Evolutionary conservation across 2,797 vertebrate species (phyloP).

Genomic region (Parauchenoglanis ngamensis): DNA sequence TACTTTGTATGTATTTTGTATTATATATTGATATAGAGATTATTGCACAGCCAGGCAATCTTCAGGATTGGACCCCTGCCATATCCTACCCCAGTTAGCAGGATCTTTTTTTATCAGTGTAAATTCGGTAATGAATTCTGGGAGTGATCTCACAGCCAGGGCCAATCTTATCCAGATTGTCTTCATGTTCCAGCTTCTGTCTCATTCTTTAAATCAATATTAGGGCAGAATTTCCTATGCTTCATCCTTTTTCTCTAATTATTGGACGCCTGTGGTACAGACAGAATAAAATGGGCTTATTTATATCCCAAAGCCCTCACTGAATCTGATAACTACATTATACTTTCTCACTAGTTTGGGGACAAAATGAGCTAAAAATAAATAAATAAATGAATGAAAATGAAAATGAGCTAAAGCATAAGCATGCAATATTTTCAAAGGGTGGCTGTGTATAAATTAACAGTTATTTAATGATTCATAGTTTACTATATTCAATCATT

Average conservation of each 20-base stretch:
- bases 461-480: not conserved
- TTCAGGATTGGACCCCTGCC: constrained; percentile 43
- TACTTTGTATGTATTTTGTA: not conserved
- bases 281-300: constrained; percentile 43
- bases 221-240: constrained; percentile 52
- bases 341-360: not conserved
- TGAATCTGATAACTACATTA: constrained; percentile 24
- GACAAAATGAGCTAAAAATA: not conserved
- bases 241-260: constrained; percentile 51
- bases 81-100: constrained; percentile 52
- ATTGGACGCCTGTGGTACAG: constrained; percentile 45
- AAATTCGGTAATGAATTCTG: constrained; percentile 66
- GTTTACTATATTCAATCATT: not conserved
- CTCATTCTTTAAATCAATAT: constrained; percentile 62
- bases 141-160: constrained; percentile 54
- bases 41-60: constrained; percentile 26
- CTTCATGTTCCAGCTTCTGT: constrained; percentile 55
- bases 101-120: constrained; percentile 54
- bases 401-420: not conserved
- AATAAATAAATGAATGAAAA: not conserved
- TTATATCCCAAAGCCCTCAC: not conserved
- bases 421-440: constrained; percentile 1
- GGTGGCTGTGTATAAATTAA: not conserved
- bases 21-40: constrained; percentile 29
- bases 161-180: constrained; percentile 52